phyloP scores from a whole-genome alignment of 2,113 vertebrate species.

The Anoplopoma fimbria region DNA sequence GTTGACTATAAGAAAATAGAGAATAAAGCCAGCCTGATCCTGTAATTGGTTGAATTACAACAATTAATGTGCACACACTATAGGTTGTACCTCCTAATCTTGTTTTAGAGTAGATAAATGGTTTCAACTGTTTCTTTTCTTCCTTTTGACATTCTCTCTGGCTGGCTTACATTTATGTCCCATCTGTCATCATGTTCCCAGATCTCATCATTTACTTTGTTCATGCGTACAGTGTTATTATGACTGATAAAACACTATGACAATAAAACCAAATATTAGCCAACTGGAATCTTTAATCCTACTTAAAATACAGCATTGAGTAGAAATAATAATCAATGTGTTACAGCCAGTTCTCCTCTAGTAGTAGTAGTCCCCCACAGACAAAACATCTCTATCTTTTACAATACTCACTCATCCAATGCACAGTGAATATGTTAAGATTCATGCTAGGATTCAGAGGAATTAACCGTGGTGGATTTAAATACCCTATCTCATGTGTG shows the following conservation, averaged over 20 bases:
- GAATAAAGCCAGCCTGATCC: neutral
- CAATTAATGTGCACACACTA: neutral
- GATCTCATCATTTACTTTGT: slow-evolving; percentile 3
- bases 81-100: neutral
- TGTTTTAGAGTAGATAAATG: slow-evolving; percentile 10
- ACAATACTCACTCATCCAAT: slow-evolving; percentile 25
- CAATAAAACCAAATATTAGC: neutral
- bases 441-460: slow-evolving; percentile 51
- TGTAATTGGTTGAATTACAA: neutral
- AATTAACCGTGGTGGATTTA: slow-evolving; percentile 67
- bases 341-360: slow-evolving; percentile 16
- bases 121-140: neutral
- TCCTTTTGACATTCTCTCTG: neutral
- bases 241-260: neutral
- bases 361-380: neutral
- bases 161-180: neutral
- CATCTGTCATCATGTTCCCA: slow-evolving; percentile 12
- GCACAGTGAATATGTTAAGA: slow-evolving; percentile 46
- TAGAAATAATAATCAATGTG: slow-evolving; percentile 14
- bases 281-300: slow-evolving; percentile 20
- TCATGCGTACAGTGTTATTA: neutral
- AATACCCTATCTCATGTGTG: slow-evolving; percentile 59
- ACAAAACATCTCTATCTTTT: slow-evolving; percentile 38
- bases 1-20: neutral
- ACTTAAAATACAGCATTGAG: slow-evolving; percentile 1